Conservation (phyloP, 2,797 vertebrate genomes). For the Peromyscus eremicus region DNA sequence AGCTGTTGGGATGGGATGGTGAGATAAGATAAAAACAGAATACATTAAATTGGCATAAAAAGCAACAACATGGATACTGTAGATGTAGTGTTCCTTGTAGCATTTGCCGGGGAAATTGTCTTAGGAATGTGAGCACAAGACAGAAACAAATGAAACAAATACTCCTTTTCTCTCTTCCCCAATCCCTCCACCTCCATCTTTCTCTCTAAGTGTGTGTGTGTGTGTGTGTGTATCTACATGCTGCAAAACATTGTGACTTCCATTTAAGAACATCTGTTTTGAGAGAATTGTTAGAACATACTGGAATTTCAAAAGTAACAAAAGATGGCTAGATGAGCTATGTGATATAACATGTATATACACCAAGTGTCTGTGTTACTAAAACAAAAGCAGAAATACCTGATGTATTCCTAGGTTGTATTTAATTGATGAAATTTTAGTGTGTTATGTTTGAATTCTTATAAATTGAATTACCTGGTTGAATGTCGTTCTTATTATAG, state of each 20-base stretch:
- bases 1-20: slow-evolving; percentile 18
- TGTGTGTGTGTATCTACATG: neutral
- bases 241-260: slow-evolving; percentile 49
- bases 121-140: slow-evolving; percentile 62
- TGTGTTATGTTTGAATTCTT: slow-evolving; percentile 61
- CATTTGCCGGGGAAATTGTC: slow-evolving; percentile 74
- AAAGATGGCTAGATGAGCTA: slow-evolving; percentile 73
- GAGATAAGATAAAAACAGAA: slow-evolving; percentile 59
- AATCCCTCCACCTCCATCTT: neutral
- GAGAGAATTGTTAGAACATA: slow-evolving; percentile 65
- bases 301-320: slow-evolving; percentile 72
- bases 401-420: slow-evolving; percentile 54
- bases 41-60: slow-evolving; percentile 48
- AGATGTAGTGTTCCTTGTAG: slow-evolving; percentile 75
- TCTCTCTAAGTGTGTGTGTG: neutral
- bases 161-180: neutral
- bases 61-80: slow-evolving; percentile 77
- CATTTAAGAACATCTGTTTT: slow-evolving; percentile 65
- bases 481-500: slow-evolving; percentile 56
- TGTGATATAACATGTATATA: slow-evolving; percentile 57
- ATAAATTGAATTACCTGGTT: slow-evolving; percentile 61
- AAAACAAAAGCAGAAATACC: slow-evolving; percentile 70
- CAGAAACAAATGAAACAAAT: slow-evolving; percentile 52
- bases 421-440: slow-evolving; percentile 64
- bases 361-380: neutral